Evolutionary conservation across 2,113 vertebrate genomes (phyloP).

Genomic region (Bolborhynchus lineola): DNA sequence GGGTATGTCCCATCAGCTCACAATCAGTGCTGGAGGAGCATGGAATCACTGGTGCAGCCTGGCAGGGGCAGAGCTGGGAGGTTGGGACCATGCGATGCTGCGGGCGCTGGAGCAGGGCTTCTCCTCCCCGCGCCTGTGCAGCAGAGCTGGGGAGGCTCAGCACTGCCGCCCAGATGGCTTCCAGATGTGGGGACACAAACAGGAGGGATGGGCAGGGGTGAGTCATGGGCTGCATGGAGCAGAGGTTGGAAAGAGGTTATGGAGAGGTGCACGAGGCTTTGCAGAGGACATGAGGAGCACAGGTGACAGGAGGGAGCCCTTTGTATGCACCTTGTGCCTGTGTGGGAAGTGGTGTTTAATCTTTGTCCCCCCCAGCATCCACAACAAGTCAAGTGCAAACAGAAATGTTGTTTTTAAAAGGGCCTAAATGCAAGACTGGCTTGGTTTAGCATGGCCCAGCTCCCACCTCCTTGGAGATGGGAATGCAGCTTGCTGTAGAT

Average conservation of each 20-base stretch:
- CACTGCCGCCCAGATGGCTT: background rate
- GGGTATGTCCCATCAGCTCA: background rate
- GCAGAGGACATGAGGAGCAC: background rate
- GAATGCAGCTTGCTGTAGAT: background rate
- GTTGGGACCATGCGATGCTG: background rate
- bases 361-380: background rate
- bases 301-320: background rate
- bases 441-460: background rate
- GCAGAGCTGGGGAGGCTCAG: background rate
- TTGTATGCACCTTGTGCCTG: background rate
- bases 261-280: background rate
- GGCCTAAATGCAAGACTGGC: background rate
- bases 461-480: background rate
- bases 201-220: background rate
- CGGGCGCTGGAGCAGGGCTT: background rate
- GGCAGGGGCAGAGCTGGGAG: background rate
- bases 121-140: background rate
- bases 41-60: background rate
- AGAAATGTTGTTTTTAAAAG: background rate
- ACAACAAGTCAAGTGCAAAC: background rate
- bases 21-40: background rate
- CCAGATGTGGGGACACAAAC: conserved; percentile 13
- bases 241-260: background rate
- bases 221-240: background rate
- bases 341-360: background rate